Base-by-base conservation (phyloP, 2,888 invertebrate genomes). In the Seira sanloemensis region DNA sequence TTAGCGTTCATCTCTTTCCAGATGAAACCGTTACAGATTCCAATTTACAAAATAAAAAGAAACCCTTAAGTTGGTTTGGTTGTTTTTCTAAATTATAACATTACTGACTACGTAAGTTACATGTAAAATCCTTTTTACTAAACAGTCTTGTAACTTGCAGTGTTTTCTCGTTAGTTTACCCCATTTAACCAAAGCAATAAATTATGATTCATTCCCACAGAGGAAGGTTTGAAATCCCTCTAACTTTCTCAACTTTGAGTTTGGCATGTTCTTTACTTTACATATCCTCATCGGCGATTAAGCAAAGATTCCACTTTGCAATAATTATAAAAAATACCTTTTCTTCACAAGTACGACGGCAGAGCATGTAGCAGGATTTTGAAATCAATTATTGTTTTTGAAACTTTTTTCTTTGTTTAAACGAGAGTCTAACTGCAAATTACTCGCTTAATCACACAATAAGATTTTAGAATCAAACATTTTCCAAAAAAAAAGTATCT, bases 121-220 rank as follows among this genome's bases (percentile, higher is more conserved):
- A n/a, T n/a, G 5, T 50, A 50, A 50, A 50, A 12, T 2, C 2
- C n/a, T 7, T n/a, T 50, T 50, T 50, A 7, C 16, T 50, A 50
- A 50, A 73, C 77, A 83, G 83, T 83, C 83, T 83, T 83, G 78
- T 71, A 83, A 78, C 73, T 83, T 83, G 83, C 83, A 77, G 83
- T 83, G 72, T 78, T 23, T 62, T 69, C 77, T 82, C 62, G 62
- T 21, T 62, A 62, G 62, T 62, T 62, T 50, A 50, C 12, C n/a
- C 37, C 58, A 16, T 62, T 62, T 1, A 62, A 62, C 19, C 62
- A 12, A 21, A 2, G 21, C 62, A 62, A 62, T 62, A 62, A 62
- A 62, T 62, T 21, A 62, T 50, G 50, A 50, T 50, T 50, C 50
- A 50, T 50, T 2, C 50, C 12, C 50, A n/a, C n/a, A n/a, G n/a